Evolutionary conservation across 2,888 invertebrate genomes (phyloP).

Genomic region (Plusia festucae): DNA sequence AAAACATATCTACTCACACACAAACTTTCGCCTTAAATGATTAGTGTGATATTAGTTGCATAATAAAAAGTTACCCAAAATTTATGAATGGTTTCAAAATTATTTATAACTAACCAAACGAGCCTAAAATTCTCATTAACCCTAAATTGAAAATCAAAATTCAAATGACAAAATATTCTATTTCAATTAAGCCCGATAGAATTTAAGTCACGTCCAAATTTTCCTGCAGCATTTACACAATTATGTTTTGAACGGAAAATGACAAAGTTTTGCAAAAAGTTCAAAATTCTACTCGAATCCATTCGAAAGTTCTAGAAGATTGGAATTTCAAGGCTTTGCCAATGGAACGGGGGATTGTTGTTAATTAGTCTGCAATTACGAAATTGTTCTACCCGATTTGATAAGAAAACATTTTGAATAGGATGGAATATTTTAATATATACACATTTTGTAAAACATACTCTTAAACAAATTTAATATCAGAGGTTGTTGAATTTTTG

Average conservation of each 20-base stretch:
- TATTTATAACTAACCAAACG: background rate
- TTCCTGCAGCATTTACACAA: constrained; percentile 52
- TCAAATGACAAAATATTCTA: constrained; percentile 33
- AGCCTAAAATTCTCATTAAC: background rate
- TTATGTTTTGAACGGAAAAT: constrained; percentile 52
- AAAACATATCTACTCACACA: too few relatives aligned
- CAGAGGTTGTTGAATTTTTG: background rate
- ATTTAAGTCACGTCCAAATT: constrained; percentile 57
- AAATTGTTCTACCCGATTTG: constrained; percentile 47
- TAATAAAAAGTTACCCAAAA: background rate
- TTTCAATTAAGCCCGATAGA: constrained; percentile 47
- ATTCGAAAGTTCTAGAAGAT: constrained; percentile 56
- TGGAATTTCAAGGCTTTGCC: constrained; percentile 50
- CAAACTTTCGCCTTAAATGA: too few relatives aligned
- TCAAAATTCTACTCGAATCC: constrained; percentile 47
- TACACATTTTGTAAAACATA: background rate
- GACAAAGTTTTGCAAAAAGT: constrained; percentile 58
- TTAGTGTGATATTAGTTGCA: too few relatives aligned
- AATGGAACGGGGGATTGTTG: constrained; percentile 47
- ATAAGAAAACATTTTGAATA: constrained; percentile 30
- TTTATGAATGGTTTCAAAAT: too few relatives aligned
- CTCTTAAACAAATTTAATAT: background rate
- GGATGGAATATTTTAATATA: constrained; percentile 9
- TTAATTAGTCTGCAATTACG: constrained; percentile 55
- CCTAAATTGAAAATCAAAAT: constrained; percentile 18